phyloP scores from a whole-genome alignment of 2,888 invertebrate genomes.

The Drosophila subsilvestris region DNA sequence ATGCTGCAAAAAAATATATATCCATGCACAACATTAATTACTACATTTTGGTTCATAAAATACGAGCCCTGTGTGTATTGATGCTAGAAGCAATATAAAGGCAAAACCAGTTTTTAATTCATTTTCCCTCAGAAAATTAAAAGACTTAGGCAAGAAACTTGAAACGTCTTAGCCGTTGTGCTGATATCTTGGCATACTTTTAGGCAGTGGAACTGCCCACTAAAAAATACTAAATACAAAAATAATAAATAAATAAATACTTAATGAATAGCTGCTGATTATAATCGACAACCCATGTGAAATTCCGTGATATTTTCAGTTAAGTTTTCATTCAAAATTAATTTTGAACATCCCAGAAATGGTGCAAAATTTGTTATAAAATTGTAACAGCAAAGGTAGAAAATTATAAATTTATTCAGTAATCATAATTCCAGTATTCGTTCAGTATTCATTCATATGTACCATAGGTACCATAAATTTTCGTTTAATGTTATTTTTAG shows the following conservation, averaged over 20 bases:
- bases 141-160: slow-evolving; percentile 44
- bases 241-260: neutral
- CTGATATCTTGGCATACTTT: slow-evolving; percentile 46
- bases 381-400: no score
- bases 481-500: no score
- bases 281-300: neutral
- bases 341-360: neutral
- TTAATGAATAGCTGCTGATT: neutral
- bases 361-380: neutral
- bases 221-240: neutral
- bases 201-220: slow-evolving; percentile 18
- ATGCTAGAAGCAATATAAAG: neutral
- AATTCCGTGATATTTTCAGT: neutral
- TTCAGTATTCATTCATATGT: no score
- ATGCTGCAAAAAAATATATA: neutral
- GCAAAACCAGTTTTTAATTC: slow-evolving; percentile 4
- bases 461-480: no score
- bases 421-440: no score
- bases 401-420: no score
- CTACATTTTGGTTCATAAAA: neutral
- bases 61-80: neutral
- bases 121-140: slow-evolving; percentile 14
- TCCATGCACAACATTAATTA: slow-evolving; percentile 13
- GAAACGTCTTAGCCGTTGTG: neutral
- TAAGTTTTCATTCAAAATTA: neutral